phyloP scores from a whole-genome alignment of 2,888 invertebrate genomes.

The Agriopis leucophaearia region DNA sequence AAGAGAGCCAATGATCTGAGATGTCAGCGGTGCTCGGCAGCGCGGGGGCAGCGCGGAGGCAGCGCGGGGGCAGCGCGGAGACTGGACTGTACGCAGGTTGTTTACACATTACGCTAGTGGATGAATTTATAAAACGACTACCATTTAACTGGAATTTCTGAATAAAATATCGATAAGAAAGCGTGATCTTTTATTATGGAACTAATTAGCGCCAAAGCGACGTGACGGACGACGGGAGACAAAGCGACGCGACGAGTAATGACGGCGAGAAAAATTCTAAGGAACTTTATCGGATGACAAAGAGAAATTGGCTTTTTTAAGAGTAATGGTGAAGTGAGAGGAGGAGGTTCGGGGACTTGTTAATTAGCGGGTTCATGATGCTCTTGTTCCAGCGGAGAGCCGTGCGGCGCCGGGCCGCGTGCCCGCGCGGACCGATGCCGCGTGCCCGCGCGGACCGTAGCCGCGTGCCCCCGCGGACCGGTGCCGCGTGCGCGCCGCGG shows the following conservation, averaged over 20 bases:
- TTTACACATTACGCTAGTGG: conserved; percentile 74
- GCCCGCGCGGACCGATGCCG: background rate
- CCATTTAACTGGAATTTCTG: conserved; percentile 77
- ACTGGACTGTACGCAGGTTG: conserved; percentile 77
- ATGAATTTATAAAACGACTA: conserved; percentile 77
- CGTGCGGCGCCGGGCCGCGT: background rate
- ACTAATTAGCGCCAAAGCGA: conserved; percentile 33
- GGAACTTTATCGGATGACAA: conserved; percentile 53
- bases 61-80: conserved; percentile 47
- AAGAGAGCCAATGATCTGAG: background rate
- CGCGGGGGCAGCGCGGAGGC: background rate
- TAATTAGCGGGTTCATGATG: conserved; percentile 44
- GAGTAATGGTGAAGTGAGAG: conserved; percentile 34
- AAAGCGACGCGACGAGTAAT: conserved; percentile 15
- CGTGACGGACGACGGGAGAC: conserved; percentile 5
- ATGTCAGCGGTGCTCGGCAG: conserved; percentile 3
- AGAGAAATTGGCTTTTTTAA: conserved; percentile 53
- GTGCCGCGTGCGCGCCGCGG: background rate
- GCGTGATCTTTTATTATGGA: conserved; percentile 53
- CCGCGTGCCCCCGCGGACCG: background rate
- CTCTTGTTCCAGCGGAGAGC: background rate
- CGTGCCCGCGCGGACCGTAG: background rate
- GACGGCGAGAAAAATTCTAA: conserved; percentile 40
- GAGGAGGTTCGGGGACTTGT: conserved; percentile 31
- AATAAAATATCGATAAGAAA: conserved; percentile 69